Conservation (phyloP, 2,797 vertebrate species). For the Periparus ater region DNA sequence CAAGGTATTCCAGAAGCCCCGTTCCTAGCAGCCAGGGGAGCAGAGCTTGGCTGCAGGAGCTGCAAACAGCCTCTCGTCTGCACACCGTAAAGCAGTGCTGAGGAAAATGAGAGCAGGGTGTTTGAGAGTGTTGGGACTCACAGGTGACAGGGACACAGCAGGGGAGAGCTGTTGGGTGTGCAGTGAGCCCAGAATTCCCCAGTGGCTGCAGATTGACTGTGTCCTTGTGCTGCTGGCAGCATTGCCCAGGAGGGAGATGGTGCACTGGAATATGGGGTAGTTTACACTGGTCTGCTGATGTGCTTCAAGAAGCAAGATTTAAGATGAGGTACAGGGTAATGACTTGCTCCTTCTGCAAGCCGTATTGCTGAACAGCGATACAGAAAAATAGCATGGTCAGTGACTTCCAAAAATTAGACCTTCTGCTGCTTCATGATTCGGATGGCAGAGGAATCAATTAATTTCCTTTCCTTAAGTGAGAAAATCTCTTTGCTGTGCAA, state of each 20-base stretch:
- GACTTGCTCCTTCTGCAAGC: constrained; percentile 5
- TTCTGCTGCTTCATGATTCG: constrained; percentile 16
- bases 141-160: background rate
- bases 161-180: background rate
- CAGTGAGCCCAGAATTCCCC: background rate
- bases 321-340: background rate
- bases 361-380: background rate
- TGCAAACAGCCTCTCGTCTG: background rate
- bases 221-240: background rate
- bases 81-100: background rate
- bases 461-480: constrained; percentile 8
- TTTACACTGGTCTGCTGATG: constrained; percentile 11
- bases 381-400: background rate
- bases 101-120: background rate
- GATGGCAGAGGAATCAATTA: constrained; percentile 32
- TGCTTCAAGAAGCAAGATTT: background rate
- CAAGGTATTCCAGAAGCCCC: background rate
- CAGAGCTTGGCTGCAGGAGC: background rate
- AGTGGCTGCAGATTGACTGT: background rate
- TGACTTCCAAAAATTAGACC: constrained; percentile 32
- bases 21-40: background rate
- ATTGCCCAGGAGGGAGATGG: background rate
- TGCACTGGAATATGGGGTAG: background rate
- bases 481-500: constrained; percentile 13
- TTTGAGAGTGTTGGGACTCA: background rate